Base-by-base conservation (phyloP, 2,888 invertebrate genomes). In the Cecidostiba fungosa region DNA sequence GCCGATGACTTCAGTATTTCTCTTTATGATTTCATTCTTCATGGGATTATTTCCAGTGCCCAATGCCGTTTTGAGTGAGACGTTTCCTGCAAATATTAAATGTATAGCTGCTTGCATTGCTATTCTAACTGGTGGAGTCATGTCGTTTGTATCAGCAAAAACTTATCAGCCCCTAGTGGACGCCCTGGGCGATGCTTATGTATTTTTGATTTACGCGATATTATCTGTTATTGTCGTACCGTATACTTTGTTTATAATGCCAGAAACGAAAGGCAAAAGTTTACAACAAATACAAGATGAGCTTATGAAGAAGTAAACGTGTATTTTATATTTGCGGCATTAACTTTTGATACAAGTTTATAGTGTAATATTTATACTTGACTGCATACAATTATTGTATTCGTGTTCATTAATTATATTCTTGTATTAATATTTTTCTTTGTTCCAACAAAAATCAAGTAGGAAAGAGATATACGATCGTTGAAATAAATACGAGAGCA, bases 191-290 rank as follows among this genome's bases (percentile, higher is more conserved):
- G 89, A 91, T 5, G 84, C 88, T 26, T 90, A 90, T 50, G 89
- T 91, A 1, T 92, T 91, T 77, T 89, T 89, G 89, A 83, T 90
- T 12, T 90, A 91, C 73, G 89, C 87, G 1, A 2, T 83, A 10
- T 73, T 89, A 26, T 89, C 91, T 80, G 16, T 79, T 2, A 36
- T 78, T 14, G 78, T 86, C 4, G 66, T 87, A 29, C 77, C 87
- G 0, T 88, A 86, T 39, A 79, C 83, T 0, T n/a, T 88, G 4
- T 84, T 76, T 50, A 16, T 78, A 10, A 54, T 92, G n/a, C 90
- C 90, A 4, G 91, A 92, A 80, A 92, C 92, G 0, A 92, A 90
- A 77, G 91, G 91, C 0, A 92, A 91, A 79, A 90, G 89, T 0
- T 77, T 92, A 1, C 88, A 89, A 73, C 85, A 88, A 69, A 88